phyloP scores from a whole-genome alignment of 1,140 invertebrate species.

The Heliconius eleuchia region DNA sequence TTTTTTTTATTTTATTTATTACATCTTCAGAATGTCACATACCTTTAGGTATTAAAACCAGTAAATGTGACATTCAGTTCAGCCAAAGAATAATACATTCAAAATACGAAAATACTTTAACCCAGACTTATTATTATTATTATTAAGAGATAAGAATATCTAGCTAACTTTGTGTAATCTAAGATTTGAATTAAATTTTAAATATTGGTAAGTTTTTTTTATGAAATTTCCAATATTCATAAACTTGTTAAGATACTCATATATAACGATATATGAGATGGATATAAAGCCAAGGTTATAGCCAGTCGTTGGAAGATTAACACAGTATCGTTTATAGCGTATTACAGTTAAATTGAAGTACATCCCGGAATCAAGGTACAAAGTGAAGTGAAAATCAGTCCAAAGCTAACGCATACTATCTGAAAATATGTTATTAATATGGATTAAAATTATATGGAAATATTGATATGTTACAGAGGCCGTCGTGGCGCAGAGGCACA shows the following conservation, averaged over 20 bases:
- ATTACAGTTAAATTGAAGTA: constrained; percentile 15
- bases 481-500: too few relatives aligned
- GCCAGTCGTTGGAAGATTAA: not conserved
- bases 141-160: too few relatives aligned
- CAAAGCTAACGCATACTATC: constrained; percentile 5
- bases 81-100: too few relatives aligned
- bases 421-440: constrained; percentile 11
- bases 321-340: constrained; percentile 18
- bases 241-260: not conserved
- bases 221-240: not conserved
- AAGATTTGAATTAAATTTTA: too few relatives aligned
- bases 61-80: too few relatives aligned
- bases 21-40: too few relatives aligned
- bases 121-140: too few relatives aligned
- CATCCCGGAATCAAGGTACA: constrained; percentile 14
- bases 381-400: constrained; percentile 3
- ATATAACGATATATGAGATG: not conserved
- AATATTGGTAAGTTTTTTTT: not conserved
- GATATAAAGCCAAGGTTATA: constrained; percentile 5
- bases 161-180: too few relatives aligned
- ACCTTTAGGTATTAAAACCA: too few relatives aligned
- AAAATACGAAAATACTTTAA: too few relatives aligned
- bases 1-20: too few relatives aligned
- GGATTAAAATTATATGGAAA: not conserved
- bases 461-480: too few relatives aligned